Conservation (phyloP, 2,113 vertebrate genomes). For the Hepsetus odoe region DNA sequence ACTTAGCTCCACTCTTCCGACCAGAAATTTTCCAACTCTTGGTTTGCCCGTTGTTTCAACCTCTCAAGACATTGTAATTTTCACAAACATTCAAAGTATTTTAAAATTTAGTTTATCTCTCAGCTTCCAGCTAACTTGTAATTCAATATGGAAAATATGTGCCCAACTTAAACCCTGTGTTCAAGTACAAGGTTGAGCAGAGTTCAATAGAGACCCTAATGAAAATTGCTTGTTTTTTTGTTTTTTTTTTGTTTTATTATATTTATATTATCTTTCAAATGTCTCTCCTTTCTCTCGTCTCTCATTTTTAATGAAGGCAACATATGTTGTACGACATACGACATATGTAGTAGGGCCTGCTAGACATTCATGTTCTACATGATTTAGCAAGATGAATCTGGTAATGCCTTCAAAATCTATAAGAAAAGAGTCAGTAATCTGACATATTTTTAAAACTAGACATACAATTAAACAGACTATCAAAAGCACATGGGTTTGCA, state of each 20-base stretch:
- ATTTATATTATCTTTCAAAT: neutral
- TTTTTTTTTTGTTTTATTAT: neutral
- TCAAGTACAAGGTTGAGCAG: neutral
- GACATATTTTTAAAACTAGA: no score
- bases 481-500: no score
- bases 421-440: no score
- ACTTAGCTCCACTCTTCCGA: neutral
- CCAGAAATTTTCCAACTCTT: neutral
- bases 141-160: conserved; percentile 9
- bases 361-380: no score
- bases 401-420: no score
- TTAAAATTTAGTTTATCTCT: conserved; percentile 21
- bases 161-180: neutral
- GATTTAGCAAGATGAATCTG: no score
- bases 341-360: no score
- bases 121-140: neutral
- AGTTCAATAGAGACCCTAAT: neutral
- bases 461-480: no score
- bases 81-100: conserved; percentile 15
- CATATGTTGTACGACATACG: no score
- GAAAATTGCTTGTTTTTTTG: neutral
- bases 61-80: neutral
- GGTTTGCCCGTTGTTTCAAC: conserved; percentile 15
- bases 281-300: neutral
- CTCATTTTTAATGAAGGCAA: neutral